phyloP scores from a whole-genome alignment of 1,140 invertebrate species.

The Camponotus pennsylvanicus region DNA sequence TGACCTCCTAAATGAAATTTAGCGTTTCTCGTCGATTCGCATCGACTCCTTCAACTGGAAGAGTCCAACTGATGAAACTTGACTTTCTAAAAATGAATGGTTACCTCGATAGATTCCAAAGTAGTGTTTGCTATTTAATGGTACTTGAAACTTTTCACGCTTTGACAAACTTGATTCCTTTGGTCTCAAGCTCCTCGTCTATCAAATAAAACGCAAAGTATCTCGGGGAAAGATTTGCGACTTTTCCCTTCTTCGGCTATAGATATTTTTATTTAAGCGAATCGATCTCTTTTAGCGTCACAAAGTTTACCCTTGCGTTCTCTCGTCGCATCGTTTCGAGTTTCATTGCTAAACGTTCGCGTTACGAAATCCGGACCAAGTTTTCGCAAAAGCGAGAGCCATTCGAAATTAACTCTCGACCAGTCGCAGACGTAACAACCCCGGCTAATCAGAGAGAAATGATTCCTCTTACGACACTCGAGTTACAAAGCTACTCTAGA shows the following conservation, averaged over 20 bases:
- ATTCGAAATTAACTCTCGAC: slow-evolving; percentile 51
- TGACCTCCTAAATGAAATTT: not conserved
- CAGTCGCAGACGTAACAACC: slow-evolving; percentile 19
- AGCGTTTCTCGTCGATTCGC: not conserved
- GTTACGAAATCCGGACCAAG: slow-evolving; percentile 37
- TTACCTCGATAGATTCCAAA: not conserved
- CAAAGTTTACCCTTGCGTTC: not conserved
- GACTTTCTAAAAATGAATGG: not conserved
- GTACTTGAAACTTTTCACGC: not conserved
- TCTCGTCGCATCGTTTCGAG: not conserved
- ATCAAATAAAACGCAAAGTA: not conserved
- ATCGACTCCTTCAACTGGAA: not conserved
- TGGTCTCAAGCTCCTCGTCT: too few species aligned
- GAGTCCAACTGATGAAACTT: not conserved
- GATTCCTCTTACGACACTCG: slow-evolving; percentile 36
- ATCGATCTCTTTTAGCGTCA: not conserved
- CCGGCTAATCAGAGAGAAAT: slow-evolving; percentile 54
- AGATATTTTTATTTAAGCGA: not conserved
- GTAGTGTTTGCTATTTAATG: not conserved
- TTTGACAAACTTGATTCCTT: not conserved
- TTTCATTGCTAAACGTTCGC: slow-evolving; percentile 9
- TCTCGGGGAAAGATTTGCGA: not conserved
- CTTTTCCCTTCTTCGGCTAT: not conserved
- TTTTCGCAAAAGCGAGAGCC: slow-evolving; percentile 12
- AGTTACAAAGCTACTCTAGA: slow-evolving; percentile 58